Evolutionary conservation across 2,888 invertebrate species (phyloP), one percentile per base, ranked within the genome.

Genomic region (Agrilus cyanescens): DNA sequence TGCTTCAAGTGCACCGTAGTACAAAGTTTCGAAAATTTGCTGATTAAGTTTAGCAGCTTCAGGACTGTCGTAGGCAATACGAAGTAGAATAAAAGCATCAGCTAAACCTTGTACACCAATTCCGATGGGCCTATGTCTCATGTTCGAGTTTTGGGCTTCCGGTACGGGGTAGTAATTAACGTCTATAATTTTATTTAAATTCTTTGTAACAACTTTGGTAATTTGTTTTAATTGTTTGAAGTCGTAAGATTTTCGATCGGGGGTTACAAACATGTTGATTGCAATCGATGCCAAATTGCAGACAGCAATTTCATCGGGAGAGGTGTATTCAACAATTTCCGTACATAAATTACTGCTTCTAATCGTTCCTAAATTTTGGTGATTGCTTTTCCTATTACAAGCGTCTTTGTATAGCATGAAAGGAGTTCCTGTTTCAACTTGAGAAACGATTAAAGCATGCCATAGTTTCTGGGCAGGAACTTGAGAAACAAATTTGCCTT

Each of bases 211-310:
- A 12, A 81, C 82, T 72, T 94, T 93, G 0, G 90, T 80, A 0
- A 97, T 85, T 54, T 82, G 76, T 58, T 85, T 87, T 8, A 98
- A 71, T 61, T 89, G 88, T 3, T 72, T 61, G 59, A 96, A 98
- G 67, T 98, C 90, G 58, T 80, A 98, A 0, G 76, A 80, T 60
- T 78, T 82, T 45, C 84, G 80, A 2, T 74, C 66, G 0, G 76
- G 65, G 56, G 75, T 78, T 0, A 98, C 89, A 70, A 86, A 99
- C 82, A 87, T 89, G 65, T 94, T 95, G 3, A 98, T 74, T 2
- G 97, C 97, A 55, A 98, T 82, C 0, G 97, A 98, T 1, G 97
- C 98, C 59, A 98, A 73, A 70, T 97, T 97, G 65, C 97, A 98
- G 0, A 97, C 97, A 5, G 97, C 97, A 29, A 95, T 80, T 75